phyloP scores from a whole-genome alignment of 2,797 vertebrate genomes.

The Urosaurus nigricauda region DNA sequence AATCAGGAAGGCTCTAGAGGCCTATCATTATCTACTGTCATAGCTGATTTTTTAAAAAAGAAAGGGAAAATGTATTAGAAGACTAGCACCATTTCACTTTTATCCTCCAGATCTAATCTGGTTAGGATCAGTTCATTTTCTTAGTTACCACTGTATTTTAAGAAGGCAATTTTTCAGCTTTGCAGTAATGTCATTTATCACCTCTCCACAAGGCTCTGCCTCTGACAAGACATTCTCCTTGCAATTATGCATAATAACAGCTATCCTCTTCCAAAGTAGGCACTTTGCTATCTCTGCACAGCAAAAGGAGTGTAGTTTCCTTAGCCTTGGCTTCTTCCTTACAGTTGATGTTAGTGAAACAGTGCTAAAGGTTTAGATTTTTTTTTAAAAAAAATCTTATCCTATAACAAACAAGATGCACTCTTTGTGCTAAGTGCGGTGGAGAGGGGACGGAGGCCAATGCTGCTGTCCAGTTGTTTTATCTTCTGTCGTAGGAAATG shows the following conservation, averaged over 20 bases:
- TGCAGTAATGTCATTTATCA: constrained; percentile 68
- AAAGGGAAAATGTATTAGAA: constrained; percentile 21
- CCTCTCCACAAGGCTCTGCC: constrained; percentile 52
- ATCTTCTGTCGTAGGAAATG: constrained; percentile 18
- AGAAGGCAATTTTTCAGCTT: constrained; percentile 68
- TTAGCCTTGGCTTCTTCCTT: constrained; percentile 33
- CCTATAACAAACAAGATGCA: not conserved
- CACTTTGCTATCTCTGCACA: constrained; percentile 32
- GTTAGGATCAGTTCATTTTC: constrained; percentile 58
- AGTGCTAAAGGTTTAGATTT: constrained; percentile 36
- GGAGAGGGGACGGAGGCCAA: not conserved
- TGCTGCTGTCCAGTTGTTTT: not conserved
- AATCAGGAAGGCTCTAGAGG: not conserved
- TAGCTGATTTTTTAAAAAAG: constrained; percentile 33
- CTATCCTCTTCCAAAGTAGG: constrained; percentile 54
- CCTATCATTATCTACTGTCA: constrained; percentile 10
- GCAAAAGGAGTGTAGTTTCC: constrained; percentile 28
- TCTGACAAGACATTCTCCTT: constrained; percentile 62
- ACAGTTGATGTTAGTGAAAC: constrained; percentile 10
- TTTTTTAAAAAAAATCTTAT: constrained; percentile 27
- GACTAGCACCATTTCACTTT: not conserved
- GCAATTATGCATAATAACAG: constrained; percentile 64
- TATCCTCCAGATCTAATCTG: constrained; percentile 60
- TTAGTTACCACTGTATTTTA: constrained; percentile 70
- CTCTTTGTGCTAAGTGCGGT: not conserved